Evolutionary conservation across 2,113 vertebrate species (phyloP).

Genomic region (Rhineura floridana): DNA sequence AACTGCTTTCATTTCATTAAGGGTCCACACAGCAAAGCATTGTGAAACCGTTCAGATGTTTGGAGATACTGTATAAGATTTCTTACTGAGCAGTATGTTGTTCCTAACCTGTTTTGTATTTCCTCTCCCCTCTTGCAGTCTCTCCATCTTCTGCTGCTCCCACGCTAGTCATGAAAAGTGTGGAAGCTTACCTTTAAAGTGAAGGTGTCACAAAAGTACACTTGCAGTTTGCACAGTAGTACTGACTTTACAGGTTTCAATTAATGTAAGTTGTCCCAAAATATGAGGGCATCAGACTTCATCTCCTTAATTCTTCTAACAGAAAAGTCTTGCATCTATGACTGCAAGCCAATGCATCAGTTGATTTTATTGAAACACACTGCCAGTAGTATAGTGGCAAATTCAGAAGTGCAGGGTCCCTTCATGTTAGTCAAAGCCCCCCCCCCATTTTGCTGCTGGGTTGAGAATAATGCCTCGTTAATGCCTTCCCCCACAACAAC

Average conservation of each 20-base stretch:
- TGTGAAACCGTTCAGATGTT: conserved; percentile 4
- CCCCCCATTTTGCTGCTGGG: no score
- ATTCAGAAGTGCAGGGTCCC: no score
- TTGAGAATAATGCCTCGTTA: no score
- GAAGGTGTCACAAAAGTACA: background rate
- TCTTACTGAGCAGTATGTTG: background rate
- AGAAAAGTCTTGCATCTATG: background rate
- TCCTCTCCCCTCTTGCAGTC: background rate
- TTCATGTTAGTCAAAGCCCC: no score
- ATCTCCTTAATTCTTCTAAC: background rate
- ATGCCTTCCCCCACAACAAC: no score
- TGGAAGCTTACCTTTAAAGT: background rate
- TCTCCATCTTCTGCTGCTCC: background rate
- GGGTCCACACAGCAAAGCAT: conserved; percentile 20
- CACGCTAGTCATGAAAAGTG: background rate
- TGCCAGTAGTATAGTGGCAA: no score
- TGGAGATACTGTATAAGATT: conserved; percentile 8
- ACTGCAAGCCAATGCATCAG: background rate
- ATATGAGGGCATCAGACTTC: background rate
- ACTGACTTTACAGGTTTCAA: background rate
- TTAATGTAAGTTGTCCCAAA: background rate
- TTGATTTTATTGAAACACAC: background rate
- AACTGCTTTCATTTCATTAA: background rate
- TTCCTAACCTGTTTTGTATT: background rate
- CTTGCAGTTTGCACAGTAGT: background rate